These are phyloP conservation scores for Apodemia zela DNA, from an alignment of 2,888 invertebrate species.

Conservation along the genomic window DNA sequence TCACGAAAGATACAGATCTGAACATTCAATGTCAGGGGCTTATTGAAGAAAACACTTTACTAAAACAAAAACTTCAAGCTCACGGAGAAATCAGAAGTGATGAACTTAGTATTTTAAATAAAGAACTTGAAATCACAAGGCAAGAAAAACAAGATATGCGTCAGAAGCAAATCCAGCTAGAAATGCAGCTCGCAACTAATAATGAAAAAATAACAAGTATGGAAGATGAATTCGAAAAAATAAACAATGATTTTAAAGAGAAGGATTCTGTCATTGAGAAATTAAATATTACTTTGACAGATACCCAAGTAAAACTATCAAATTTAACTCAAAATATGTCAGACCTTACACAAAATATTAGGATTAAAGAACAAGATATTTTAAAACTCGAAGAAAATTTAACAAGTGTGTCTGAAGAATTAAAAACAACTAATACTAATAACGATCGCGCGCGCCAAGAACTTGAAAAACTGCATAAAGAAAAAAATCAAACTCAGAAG, in stretches of 20 bases:
- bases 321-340: conserved; percentile 42
- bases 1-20: not conserved
- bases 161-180: conserved; percentile 34
- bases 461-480: conserved; percentile 43
- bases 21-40: conserved; percentile 16
- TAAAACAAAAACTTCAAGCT: conserved; percentile 32
- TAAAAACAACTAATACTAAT: conserved; percentile 37
- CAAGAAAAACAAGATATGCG: conserved; percentile 36
- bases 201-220: conserved; percentile 47
- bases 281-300: conserved; percentile 46
- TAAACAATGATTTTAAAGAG: conserved; percentile 59
- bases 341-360: conserved; percentile 46
- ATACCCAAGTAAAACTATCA: conserved; percentile 43
- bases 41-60: conserved; percentile 42
- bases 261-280: conserved; percentile 59
- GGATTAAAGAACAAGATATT: conserved; percentile 52
- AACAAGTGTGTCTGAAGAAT: conserved; percentile 40
- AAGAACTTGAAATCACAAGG: conserved; percentile 38
- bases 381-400: conserved; percentile 44
- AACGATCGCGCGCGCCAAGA: conserved; percentile 46
- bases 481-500: conserved; percentile 52
- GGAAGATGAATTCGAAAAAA: conserved; percentile 60
- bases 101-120: conserved; percentile 31
- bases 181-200: conserved; percentile 34
- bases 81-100: not conserved